Percentiles rank a stretch among this genome's conserved stretches.
Evolutionary conservation across 2,797 vertebrate species (phyloP).

Genomic region (Brachymystax lenok): DNA sequence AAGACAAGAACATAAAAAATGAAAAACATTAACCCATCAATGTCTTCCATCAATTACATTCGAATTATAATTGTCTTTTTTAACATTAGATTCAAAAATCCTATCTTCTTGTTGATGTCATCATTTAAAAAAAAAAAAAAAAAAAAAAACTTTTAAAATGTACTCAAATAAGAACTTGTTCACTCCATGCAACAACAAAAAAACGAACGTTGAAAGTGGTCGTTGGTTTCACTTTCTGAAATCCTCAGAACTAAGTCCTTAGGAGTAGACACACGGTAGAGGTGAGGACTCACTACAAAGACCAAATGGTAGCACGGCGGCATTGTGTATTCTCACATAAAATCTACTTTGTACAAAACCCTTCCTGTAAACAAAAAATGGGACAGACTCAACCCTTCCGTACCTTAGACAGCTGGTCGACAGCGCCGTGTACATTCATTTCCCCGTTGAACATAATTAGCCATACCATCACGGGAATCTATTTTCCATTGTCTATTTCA

Average conservation of each 20-base stretch:
- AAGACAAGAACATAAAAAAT: conserved; percentile 33
- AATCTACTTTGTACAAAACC: conserved; percentile 40
- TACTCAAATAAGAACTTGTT: conserved; percentile 43
- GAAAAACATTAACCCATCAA: conserved; percentile 64
- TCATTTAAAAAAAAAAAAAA: conserved; percentile 51
- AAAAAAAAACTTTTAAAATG: conserved; percentile 49
- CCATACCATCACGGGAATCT: conserved; percentile 43
- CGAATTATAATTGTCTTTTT: conserved; percentile 47
- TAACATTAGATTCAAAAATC: conserved; percentile 60
- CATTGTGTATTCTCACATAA: conserved; percentile 42
- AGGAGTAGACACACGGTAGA: background rate
- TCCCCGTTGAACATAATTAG: background rate
- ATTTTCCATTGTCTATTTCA: background rate
- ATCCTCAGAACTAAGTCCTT: background rate
- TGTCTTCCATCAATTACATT: conserved; percentile 73
- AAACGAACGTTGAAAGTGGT: conserved; percentile 38
- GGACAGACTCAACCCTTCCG: conserved; percentile 9
- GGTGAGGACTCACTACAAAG: conserved; percentile 17
- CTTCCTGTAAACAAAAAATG: conserved; percentile 20
- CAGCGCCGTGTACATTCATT: conserved; percentile 43
- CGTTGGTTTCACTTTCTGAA: conserved; percentile 24
- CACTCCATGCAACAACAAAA: conserved; percentile 21
- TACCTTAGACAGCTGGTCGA: conserved; percentile 35
- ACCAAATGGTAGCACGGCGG: conserved; percentile 38
- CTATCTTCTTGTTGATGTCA: conserved; percentile 47